Percentiles rank a stretch among this genome's conserved stretches.
These are phyloP conservation scores for Mamestra brassicae DNA, from an alignment of 2,888 invertebrate genomes.

Conservation along the genomic window DNA sequence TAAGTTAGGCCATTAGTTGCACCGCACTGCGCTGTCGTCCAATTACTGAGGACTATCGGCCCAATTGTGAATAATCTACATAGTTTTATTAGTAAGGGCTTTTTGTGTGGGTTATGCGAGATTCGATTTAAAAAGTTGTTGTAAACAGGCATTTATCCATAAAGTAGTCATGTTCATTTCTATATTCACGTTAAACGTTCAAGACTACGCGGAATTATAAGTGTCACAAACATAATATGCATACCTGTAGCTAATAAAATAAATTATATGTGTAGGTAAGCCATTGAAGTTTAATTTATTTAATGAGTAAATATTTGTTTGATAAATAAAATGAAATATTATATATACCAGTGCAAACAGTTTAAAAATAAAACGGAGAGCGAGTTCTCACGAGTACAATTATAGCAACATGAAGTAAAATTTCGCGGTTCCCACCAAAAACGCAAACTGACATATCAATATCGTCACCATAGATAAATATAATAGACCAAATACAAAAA, in stretches of 20 bases:
- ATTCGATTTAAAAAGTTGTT: background rate
- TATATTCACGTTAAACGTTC: background rate
- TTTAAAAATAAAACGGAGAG: background rate
- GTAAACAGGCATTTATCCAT: background rate
- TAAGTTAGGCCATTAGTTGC: constrained; percentile 54
- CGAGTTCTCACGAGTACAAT: background rate
- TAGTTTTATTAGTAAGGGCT: constrained; percentile 18
- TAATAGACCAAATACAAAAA: no score
- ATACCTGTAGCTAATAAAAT: no score
- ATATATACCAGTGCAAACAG: background rate
- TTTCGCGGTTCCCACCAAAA: background rate
- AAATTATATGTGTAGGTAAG: no score
- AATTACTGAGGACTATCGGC: constrained; percentile 54
- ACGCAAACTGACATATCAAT: background rate
- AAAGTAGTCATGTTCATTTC: background rate
- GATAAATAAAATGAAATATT: no score
- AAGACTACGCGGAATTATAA: background rate
- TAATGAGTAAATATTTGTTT: no score
- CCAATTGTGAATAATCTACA: constrained; percentile 38
- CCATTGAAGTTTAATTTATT: no score
- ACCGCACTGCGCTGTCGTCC: constrained; percentile 59
- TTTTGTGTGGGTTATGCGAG: background rate
- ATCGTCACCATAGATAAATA: background rate
- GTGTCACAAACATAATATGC: no score
- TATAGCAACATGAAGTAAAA: no score